Base-by-base conservation (phyloP, 1,140 invertebrate genomes). In the Drosophila santomea region DNA sequence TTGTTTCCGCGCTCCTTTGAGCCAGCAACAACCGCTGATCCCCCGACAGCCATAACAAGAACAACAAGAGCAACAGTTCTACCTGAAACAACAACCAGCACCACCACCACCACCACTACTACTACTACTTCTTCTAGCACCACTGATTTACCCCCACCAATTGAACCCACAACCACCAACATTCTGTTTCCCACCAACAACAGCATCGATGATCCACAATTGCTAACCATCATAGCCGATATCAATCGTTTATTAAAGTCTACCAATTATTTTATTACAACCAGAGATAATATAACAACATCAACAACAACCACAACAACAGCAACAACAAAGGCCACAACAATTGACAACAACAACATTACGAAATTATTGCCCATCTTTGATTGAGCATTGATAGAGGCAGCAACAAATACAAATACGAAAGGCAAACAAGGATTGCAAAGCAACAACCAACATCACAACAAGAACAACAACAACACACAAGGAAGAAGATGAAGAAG, bases 231-330 rank as follows among this genome's bases (percentile, higher is more conserved):
- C 69, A 80, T 92, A 50, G 73, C 74, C 54, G 85, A 91, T 84
- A 89, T 92, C 59, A 92, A 92, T 86, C 91, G 91, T 84, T 79
- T 92, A 91, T 90, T 92, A 91, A 92, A 92, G 74, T 91, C 81
- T 91, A 91, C 91, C 77, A 92, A 92, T 91, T 91, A 91, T 91
- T 91, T 91, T 79, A 91, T 92, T 90, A 91, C 90, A 80, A 91
- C 84, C 77, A 92, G 91, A 91, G 77, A 92, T 86, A 92, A 92
- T 81, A 48, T 81, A 74, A 78, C 78, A 78, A 66, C 88, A 72
- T 57, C 84, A 76, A 28, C 74, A 78, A 68, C 73, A 64, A 48
- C 68, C 50, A 80, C 74, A 64, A 80, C 20, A 20, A 25, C 25
- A 25, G 3, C 55, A 44, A 48, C 78, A 64, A 45, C 85, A 63